Conservation (phyloP, 2,113 vertebrate species). For the Vanacampus margaritifer region DNA sequence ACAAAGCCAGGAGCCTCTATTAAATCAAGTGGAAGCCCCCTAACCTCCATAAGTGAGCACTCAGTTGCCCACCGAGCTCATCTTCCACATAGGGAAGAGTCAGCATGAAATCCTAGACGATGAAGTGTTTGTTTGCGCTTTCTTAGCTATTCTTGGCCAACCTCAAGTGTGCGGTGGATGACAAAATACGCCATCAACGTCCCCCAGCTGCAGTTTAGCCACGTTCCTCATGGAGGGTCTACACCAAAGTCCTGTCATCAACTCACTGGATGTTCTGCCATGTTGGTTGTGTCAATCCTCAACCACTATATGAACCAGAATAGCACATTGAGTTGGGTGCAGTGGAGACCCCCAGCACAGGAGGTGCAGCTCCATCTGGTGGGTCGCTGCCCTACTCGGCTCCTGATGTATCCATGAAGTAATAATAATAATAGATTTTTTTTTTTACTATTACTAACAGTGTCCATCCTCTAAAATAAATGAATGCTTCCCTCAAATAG, state of each 20-base stretch:
- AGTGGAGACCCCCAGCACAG: not conserved
- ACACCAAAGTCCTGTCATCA: not conserved
- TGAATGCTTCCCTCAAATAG: too few species aligned
- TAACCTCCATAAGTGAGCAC: constrained; percentile 23
- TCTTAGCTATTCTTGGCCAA: constrained; percentile 55
- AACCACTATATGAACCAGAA: not conserved
- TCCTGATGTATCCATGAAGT: too few species aligned
- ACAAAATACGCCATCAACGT: constrained; percentile 33
- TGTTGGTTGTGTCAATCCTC: not conserved
- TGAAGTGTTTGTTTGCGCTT: constrained; percentile 36
- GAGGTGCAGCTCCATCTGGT: not conserved
- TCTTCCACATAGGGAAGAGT: constrained; percentile 39
- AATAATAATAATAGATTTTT: too few species aligned
- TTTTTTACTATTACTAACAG: too few species aligned
- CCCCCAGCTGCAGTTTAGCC: not conserved
- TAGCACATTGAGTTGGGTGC: not conserved
- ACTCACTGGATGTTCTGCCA: not conserved
- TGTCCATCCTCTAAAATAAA: too few species aligned
- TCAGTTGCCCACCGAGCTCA: constrained; percentile 23
- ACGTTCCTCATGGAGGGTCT: not conserved
- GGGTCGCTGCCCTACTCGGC: not conserved
- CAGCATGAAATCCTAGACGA: constrained; percentile 55
- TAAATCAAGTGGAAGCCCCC: constrained; percentile 44
- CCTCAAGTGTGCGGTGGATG: constrained; percentile 11
- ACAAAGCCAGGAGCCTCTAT: constrained; percentile 20